These are phyloP conservation scores for Cerastis rubricosa DNA, from an alignment of 2,888 invertebrate species.

Conservation along the genomic window DNA sequence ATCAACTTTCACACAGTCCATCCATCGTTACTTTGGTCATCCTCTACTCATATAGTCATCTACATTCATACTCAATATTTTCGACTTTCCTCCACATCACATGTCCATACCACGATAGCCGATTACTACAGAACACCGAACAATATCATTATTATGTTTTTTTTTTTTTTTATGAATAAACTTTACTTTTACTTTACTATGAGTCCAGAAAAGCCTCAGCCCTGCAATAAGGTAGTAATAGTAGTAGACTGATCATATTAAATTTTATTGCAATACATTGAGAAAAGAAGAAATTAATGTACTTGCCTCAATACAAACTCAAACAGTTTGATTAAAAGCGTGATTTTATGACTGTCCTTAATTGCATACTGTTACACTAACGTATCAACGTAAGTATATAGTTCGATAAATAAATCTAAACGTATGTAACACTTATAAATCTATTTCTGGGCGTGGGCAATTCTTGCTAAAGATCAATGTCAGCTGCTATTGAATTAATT, in stretches of 20 bases:
- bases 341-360: constrained; percentile 40
- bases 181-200: not conserved
- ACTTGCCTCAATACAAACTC: not conserved
- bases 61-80: too few species aligned
- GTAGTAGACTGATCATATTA: not conserved
- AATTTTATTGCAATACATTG: not conserved
- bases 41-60: too few species aligned
- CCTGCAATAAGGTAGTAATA: not conserved
- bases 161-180: too few species aligned
- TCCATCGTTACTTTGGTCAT: too few species aligned
- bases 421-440: constrained; percentile 50
- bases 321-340: constrained; percentile 29
- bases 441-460: constrained; percentile 54
- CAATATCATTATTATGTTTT: too few species aligned
- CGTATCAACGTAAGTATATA: constrained; percentile 36
- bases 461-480: constrained; percentile 67
- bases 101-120: too few species aligned
- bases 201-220: not conserved
- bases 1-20: too few species aligned
- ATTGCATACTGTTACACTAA: constrained; percentile 15
- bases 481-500: constrained; percentile 46
- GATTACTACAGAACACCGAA: too few species aligned
- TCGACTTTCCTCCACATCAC: too few species aligned
- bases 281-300: not conserved
- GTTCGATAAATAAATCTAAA: constrained; percentile 49